Evolutionary conservation across 2,888 invertebrate genomes (phyloP).

Genomic region (Drosophila kambysellisi): DNA sequence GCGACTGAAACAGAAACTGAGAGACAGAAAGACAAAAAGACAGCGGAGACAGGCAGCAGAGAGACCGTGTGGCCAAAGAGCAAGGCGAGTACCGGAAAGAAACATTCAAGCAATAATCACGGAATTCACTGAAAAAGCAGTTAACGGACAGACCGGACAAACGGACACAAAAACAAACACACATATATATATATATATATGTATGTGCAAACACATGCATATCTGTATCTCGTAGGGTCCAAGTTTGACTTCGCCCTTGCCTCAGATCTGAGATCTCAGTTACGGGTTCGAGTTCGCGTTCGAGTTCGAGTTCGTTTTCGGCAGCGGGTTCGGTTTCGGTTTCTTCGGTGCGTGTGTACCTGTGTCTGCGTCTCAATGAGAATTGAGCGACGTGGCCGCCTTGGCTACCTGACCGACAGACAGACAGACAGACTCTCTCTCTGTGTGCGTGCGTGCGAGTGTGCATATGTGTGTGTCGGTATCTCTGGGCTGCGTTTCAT

Average conservation of each 20-base stretch:
- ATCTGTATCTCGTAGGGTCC: slow-evolving; percentile 25
- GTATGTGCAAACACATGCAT: not conserved
- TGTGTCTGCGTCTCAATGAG: slow-evolving; percentile 62
- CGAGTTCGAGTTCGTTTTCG: slow-evolving; percentile 8
- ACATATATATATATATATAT: not conserved
- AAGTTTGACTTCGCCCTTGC: slow-evolving; percentile 37
- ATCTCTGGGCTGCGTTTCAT: slow-evolving; percentile 55
- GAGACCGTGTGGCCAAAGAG: slow-evolving; percentile 30
- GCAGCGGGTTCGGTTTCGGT: slow-evolving; percentile 27
- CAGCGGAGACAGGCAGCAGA: slow-evolving; percentile 16
- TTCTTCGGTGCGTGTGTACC: slow-evolving; percentile 50
- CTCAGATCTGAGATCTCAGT: slow-evolving; percentile 13
- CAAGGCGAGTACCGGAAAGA: slow-evolving; percentile 78
- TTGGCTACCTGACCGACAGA: slow-evolving; percentile 56
- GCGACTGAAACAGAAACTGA: slow-evolving; percentile 12
- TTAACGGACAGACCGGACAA: slow-evolving; percentile 71
- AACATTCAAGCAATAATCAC: slow-evolving; percentile 83
- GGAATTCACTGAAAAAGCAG: slow-evolving; percentile 83
- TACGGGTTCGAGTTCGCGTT: slow-evolving; percentile 19
- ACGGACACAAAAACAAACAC: slow-evolving; percentile 38
- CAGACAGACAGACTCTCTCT: not conserved
- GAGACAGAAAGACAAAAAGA: slow-evolving; percentile 20
- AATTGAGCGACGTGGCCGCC: slow-evolving; percentile 68
- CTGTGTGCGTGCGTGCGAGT: slow-evolving; percentile 23
- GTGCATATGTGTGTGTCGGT: slow-evolving; percentile 29